Percentiles rank a stretch among this genome's conserved stretches.
Evolutionary conservation across 2,113 vertebrate genomes (phyloP).

Genomic region (Excalfactoria chinensis): DNA sequence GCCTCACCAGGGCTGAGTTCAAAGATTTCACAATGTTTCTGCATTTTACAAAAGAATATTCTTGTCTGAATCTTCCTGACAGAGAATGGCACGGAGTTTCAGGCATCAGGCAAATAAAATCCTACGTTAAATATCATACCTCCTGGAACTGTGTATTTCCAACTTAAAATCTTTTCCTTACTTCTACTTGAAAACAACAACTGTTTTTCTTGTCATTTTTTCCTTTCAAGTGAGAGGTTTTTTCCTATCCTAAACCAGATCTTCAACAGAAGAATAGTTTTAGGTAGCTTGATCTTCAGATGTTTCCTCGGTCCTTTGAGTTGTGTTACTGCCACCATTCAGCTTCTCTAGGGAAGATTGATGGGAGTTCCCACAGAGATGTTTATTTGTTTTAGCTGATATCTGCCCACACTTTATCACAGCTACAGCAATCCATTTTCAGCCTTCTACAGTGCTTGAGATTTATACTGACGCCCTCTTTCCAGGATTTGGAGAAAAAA

Average conservation of each 20-base stretch:
- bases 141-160: background rate
- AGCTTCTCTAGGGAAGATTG: background rate
- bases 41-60: background rate
- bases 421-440: background rate
- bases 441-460: background rate
- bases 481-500: background rate
- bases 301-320: background rate
- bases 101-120: background rate
- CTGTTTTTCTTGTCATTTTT: background rate
- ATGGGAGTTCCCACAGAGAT: background rate
- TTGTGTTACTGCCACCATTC: background rate
- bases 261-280: background rate
- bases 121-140: background rate
- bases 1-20: no score
- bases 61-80: background rate
- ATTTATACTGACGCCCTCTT: background rate
- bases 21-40: background rate
- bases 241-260: background rate
- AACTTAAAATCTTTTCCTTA: background rate
- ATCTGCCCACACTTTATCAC: background rate
- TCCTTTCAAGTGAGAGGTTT: background rate
- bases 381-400: background rate
- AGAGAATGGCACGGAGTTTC: background rate
- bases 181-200: conserved; percentile 1
- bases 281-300: background rate